A percentile compares a stretch with the other conserved stretches of the same genome.
These are phyloP conservation scores for Macrotis lagotis DNA, from an alignment of 2,113 vertebrate genomes.

Conservation along the genomic window DNA sequence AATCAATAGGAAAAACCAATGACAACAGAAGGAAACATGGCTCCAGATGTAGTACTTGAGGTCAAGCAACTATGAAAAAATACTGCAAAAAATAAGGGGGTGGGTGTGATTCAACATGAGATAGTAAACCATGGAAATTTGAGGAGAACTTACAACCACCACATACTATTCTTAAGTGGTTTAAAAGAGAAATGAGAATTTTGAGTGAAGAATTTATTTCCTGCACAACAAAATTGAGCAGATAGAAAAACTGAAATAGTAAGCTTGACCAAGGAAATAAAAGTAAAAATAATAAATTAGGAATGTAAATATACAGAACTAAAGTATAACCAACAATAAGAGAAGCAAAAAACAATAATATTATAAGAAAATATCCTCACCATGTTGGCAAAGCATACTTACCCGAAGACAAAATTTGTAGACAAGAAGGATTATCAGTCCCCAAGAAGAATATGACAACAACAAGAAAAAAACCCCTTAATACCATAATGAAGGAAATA, in stretches of 20 bases:
- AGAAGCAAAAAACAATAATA: neutral
- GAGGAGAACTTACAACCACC: neutral
- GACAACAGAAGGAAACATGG: too few species aligned
- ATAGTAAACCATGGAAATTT: neutral
- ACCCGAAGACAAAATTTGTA: neutral
- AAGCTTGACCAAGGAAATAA: neutral
- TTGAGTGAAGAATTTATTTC: neutral
- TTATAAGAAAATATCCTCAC: neutral
- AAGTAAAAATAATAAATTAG: neutral
- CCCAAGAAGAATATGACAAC: neutral
- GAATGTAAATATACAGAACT: neutral
- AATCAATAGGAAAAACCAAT: neutral
- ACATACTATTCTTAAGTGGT: neutral
- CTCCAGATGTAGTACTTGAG: neutral
- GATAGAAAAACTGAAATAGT: neutral
- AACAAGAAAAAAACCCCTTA: neutral
- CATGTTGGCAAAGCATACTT: neutral
- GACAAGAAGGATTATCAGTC: neutral
- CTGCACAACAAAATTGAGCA: neutral
- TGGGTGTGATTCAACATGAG: neutral
- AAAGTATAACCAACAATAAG: neutral
- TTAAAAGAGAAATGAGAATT: neutral
- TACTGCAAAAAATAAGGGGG: neutral
- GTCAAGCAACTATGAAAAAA: neutral
- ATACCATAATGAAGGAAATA: neutral